These are phyloP conservation scores for Pipistrellus nathusii DNA, from an alignment of 2,797 vertebrate species.

Conservation along the genomic window DNA sequence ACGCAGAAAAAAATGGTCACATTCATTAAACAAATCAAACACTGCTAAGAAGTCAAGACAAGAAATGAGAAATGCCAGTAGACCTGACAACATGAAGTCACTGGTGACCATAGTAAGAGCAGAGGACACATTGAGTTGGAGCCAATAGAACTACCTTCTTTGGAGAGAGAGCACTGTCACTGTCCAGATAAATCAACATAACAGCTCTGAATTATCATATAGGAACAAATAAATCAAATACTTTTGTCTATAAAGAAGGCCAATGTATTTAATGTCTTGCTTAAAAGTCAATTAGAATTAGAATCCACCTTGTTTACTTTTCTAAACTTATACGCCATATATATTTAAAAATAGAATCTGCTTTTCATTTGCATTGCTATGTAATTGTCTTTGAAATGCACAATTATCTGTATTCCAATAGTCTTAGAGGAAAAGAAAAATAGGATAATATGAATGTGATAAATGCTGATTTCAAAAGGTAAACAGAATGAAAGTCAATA, in stretches of 20 bases:
- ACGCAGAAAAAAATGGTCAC: background rate
- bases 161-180: background rate
- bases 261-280: background rate
- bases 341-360: background rate
- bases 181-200: background rate
- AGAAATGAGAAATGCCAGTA: background rate
- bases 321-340: background rate
- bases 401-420: background rate
- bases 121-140: background rate
- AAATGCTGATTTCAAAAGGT: conserved; percentile 26
- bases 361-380: background rate
- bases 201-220: background rate
- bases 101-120: background rate
- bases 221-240: background rate
- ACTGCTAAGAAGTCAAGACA: background rate
- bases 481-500: conserved; percentile 28
- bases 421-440: background rate
- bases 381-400: background rate
- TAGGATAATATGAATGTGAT: background rate
- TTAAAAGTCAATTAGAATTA: background rate
- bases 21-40: background rate
- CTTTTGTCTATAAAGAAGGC: background rate
- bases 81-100: background rate
- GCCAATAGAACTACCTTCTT: background rate
- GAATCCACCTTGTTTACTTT: background rate